Evolutionary conservation across 2,888 invertebrate genomes (phyloP), one percentile per base, ranked within the genome.

Genomic region (Harpalus rufipes): DNA sequence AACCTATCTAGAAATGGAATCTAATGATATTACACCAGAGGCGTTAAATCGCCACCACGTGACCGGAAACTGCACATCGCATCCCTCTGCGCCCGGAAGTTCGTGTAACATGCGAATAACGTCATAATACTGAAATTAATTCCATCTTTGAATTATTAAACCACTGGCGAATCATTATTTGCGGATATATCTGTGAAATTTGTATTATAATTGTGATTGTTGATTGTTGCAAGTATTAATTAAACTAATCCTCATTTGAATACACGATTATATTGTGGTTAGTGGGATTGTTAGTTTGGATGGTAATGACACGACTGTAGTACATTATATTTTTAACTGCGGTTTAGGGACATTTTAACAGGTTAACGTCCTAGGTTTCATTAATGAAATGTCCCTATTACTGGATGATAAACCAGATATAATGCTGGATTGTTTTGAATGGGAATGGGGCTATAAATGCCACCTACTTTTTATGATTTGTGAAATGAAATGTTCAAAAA

Each of bases 71-170:
- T 14, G 32, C 32, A 59, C 32, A 68, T 68, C 12, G 68, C 39
- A 68, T 25, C 68, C 68, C 68, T 63, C 25, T 39, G 68, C 32
- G 32, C n/a, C 68, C 68, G 68, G 68, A 68, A 39, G 68, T 39
- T 39, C 68, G 68, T 68, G 68, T 10, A 68, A 39, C 68, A 68
- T 68, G 68, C 68, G 59, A 59, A 59, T 14, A 16, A 59, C 59
- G 59, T 59, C 68, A 63, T 21, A 25, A 14, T n/a, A n/a, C 68
- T n/a, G 10, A 25, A 68, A 68, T 68, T 68, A 68, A 68, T 68
- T 68, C 25, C n/a, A 14, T 68, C n/a, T 32, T 39, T 68, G 32
- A 68, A 68, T 68, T 68, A 39, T n/a, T 68, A 68, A 68, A 68
- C 39, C 39, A n/a, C 68, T 39, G 32, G 39, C 14, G 68, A 51